Evolutionary conservation across 2,113 vertebrate genomes (phyloP).

Genomic region (Phyllostomus discolor): DNA sequence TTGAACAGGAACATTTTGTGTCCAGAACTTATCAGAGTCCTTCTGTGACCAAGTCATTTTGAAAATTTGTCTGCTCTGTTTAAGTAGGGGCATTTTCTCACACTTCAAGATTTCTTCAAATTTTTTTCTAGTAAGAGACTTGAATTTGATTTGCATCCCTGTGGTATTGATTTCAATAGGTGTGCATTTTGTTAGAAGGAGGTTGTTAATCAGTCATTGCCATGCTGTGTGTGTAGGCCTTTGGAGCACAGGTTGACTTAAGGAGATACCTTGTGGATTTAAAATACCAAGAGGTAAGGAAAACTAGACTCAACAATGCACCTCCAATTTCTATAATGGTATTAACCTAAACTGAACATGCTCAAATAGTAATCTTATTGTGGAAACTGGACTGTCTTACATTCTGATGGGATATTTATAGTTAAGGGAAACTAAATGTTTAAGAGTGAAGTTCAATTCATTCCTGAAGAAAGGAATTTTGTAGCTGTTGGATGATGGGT

Average conservation of each 20-base stretch:
- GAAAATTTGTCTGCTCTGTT: background rate
- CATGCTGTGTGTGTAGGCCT: background rate
- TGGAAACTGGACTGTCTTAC: background rate
- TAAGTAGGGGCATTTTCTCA: background rate
- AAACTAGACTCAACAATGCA: background rate
- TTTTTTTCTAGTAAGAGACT: background rate
- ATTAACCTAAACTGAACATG: background rate
- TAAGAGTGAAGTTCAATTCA: background rate
- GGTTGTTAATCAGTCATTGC: background rate
- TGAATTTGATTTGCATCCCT: background rate
- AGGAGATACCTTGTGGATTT: background rate
- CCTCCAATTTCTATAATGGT: background rate
- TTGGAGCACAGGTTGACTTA: conserved; percentile 7
- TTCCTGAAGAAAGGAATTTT: conserved; percentile 20
- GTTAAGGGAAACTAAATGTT: conserved; percentile 10
- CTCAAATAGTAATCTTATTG: background rate
- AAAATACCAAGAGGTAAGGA: background rate
- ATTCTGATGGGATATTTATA: background rate
- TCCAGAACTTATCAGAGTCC: background rate
- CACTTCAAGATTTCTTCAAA: background rate
- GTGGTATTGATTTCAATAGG: background rate
- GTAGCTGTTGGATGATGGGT: background rate
- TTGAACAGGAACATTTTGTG: background rate
- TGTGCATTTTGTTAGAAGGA: background rate
- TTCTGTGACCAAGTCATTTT: background rate